Conservation (phyloP, 1,140 invertebrate species). For the Planococcus citri region DNA sequence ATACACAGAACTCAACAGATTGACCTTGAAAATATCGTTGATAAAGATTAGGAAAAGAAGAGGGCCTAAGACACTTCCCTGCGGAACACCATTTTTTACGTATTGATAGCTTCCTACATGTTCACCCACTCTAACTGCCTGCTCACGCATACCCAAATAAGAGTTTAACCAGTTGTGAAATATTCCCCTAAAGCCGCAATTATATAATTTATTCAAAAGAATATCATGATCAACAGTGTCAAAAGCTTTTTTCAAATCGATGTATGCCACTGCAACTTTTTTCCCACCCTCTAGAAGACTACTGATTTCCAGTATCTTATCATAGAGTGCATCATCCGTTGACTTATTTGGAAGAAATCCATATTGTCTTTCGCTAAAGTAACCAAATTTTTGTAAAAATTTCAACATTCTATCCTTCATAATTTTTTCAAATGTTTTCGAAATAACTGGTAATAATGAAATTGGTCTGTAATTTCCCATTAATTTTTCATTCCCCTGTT, state of each 20-base stretch:
- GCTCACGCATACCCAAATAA: not conserved
- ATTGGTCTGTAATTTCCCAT: not conserved
- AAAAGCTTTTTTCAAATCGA: constrained; percentile 20
- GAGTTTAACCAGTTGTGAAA: not conserved
- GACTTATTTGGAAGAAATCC: not conserved
- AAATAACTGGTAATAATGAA: not conserved
- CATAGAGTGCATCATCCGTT: not conserved
- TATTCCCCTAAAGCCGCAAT: not conserved
- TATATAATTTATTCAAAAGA: constrained; percentile 10
- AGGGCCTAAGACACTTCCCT: constrained; percentile 19
- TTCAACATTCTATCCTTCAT: not conserved
- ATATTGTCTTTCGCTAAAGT: constrained; percentile 12
- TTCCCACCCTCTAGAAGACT: not conserved
- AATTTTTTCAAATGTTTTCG: constrained; percentile 16
- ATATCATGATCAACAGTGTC: too few relatives aligned
- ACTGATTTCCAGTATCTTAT: not conserved
- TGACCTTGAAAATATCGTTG: not conserved
- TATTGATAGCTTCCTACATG: not conserved
- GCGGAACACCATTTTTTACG: not conserved
- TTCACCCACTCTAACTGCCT: not conserved
- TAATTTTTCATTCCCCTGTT: constrained; percentile 11
- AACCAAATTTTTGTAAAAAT: not conserved
- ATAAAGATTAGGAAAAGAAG: too few relatives aligned
- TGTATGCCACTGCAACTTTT: constrained; percentile 2
- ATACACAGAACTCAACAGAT: not conserved